Evolutionary conservation across 2,797 vertebrate species (phyloP).

Genomic region (Chloroceryle inda): DNA sequence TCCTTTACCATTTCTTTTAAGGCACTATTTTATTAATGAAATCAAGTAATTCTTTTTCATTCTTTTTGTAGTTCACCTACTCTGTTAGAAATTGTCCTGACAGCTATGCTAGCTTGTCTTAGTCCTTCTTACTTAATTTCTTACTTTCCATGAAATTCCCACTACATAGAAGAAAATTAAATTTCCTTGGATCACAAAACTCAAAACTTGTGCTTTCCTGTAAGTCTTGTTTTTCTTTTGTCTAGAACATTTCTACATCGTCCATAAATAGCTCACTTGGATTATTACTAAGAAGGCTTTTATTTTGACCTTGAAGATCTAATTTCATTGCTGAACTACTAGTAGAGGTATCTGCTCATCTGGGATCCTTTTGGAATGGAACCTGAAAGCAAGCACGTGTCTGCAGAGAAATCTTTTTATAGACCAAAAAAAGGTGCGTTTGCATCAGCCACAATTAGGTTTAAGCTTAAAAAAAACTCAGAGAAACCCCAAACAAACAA

Average conservation of each 20-base stretch:
- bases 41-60: background rate
- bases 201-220: background rate
- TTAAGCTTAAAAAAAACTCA: background rate
- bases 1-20: background rate
- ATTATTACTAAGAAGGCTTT: background rate
- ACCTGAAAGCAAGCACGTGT: accelerated
- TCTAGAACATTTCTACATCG: background rate
- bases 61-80: background rate
- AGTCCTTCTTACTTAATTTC: background rate
- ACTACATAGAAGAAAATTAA: background rate
- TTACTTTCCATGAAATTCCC: background rate
- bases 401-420: background rate
- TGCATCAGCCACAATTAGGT: background rate
- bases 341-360: background rate
- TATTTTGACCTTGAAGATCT: background rate
- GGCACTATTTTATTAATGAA: background rate
- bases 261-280: background rate
- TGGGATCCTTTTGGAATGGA: background rate
- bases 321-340: background rate
- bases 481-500: too few relatives aligned
- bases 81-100: background rate
- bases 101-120: background rate
- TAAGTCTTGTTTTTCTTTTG: conserved; percentile 19
- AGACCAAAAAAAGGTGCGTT: background rate
- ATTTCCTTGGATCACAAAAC: background rate